Evolutionary conservation across 2,113 vertebrate genomes (phyloP).

Genomic region (pig (Sus scrofa)): T2T-Sscrofa CM000828.6:51390001-51390500

Average conservation of each 20-base stretch:
- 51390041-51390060: conserved; percentile 16
- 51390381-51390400: background rate
- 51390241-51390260: background rate
- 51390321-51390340: background rate
- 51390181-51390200: background rate
- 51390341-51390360: background rate
- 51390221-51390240: background rate
- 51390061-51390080: background rate
- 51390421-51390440: background rate
- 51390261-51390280: background rate
- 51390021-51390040: background rate
- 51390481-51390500: background rate
- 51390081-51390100: background rate
- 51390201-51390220: conserved; percentile 5
- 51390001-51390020: background rate
- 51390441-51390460: background rate
- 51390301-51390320: background rate
- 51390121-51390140: background rate
- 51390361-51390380: conserved; percentile 5
- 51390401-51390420: conserved; percentile 4
- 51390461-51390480: background rate
- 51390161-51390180: background rate
- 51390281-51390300: conserved; percentile 14
- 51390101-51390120: conserved; percentile 20
- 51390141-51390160: background rate